Evolutionary conservation across 2,113 vertebrate species (phyloP).

Genomic region (Ranitomeya imitator): DNA sequence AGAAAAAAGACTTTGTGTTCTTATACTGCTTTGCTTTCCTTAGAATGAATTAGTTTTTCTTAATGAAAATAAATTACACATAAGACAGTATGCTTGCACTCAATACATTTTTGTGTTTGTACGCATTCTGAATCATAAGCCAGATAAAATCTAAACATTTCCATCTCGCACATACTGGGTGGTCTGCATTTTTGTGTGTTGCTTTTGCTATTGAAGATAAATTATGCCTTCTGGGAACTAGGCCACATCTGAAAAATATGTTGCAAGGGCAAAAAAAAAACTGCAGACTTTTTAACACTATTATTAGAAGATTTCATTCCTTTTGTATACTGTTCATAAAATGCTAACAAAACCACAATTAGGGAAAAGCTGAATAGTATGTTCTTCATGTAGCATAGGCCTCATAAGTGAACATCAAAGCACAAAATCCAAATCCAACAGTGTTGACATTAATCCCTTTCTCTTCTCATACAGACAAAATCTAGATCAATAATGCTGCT

Average conservation of each 20-base stretch:
- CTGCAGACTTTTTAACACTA: conserved; percentile 34
- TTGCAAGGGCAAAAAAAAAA: conserved; percentile 44
- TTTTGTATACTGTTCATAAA: not conserved
- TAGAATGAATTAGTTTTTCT: not conserved
- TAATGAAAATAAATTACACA: not conserved
- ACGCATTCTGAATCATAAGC: not conserved
- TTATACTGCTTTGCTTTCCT: not conserved
- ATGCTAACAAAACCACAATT: conserved; percentile 5
- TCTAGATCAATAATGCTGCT: conserved; percentile 44
- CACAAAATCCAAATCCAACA: conserved; percentile 31
- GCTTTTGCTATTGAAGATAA: conserved; percentile 34
- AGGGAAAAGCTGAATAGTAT: not conserved
- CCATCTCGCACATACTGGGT: not conserved
- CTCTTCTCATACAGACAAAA: conserved; percentile 48
- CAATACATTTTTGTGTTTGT: not conserved
- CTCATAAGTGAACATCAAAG: conserved; percentile 26
- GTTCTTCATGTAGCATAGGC: not conserved
- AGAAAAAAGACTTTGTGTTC: not conserved
- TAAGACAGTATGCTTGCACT: not conserved
- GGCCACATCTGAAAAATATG: conserved; percentile 37
- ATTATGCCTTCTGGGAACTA: conserved; percentile 34
- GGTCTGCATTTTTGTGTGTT: conserved; percentile 6
- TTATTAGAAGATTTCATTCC: conserved; percentile 7
- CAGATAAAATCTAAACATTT: not conserved
- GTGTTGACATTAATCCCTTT: conserved; percentile 47